Evolutionary conservation across 2,797 vertebrate species (phyloP).

Genomic region (Coluber constrictor): DNA sequence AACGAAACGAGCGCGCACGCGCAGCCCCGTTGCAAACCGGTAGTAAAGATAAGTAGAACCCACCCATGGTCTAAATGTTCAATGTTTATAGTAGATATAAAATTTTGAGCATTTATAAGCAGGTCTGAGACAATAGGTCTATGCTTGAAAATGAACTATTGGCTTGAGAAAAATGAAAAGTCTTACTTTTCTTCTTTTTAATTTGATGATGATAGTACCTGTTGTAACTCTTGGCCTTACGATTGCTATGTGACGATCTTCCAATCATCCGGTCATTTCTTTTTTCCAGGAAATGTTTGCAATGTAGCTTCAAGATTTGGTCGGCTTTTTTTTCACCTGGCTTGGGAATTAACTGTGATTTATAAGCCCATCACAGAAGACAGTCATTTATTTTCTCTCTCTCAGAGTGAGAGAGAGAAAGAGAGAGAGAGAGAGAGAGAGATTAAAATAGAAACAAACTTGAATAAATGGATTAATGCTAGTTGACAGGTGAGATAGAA

Average conservation of each 20-base stretch:
- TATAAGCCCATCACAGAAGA: not conserved
- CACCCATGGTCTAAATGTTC: not conserved
- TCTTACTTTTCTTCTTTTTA: not conserved
- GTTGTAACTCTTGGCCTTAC: not conserved
- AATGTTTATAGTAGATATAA: not conserved
- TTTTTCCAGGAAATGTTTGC: not conserved
- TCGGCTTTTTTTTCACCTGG: not conserved
- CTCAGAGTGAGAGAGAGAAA: too few species aligned
- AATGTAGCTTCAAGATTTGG: not conserved
- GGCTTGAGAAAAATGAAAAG: not conserved
- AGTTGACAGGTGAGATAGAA: not conserved
- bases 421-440: too few species aligned
- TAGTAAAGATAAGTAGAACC: too few species aligned
- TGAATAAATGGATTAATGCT: not conserved
- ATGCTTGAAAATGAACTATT: not conserved
- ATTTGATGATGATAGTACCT: not conserved
- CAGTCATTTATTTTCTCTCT: not conserved
- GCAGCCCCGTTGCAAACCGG: too few species aligned
- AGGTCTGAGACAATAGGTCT: not conserved
- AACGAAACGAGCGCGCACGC: too few species aligned
- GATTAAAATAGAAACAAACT: not conserved
- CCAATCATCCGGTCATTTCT: not conserved
- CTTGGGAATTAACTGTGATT: not conserved
- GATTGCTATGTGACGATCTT: not conserved
- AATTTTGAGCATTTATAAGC: not conserved